Percentiles rank a stretch among this genome's conserved stretches.
phyloP scores from a whole-genome alignment of 2,888 invertebrate genomes.

The Phlogophora meticulosa region DNA sequence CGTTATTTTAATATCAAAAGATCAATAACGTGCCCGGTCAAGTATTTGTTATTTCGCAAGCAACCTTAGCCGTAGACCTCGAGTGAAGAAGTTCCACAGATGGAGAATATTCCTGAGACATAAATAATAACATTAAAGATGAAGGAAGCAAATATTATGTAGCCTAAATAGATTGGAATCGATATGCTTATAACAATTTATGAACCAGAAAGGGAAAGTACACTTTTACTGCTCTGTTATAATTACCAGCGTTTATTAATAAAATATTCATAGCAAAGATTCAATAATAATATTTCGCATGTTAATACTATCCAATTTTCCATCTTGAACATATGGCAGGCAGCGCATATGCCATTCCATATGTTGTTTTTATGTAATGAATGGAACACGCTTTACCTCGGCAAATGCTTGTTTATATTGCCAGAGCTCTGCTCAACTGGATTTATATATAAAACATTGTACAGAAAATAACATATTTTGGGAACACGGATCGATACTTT shows the following conservation, averaged over 20 bases:
- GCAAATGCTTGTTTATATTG: background rate
- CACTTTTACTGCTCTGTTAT: constrained; percentile 1
- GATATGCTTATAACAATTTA: constrained; percentile 13
- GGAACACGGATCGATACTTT: no score
- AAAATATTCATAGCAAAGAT: background rate
- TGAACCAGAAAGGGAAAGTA: constrained; percentile 12
- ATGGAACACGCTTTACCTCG: background rate
- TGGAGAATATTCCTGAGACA: background rate
- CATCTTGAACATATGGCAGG: background rate
- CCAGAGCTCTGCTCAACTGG: background rate
- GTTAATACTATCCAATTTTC: background rate
- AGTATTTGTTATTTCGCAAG: constrained; percentile 37
- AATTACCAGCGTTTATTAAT: constrained; percentile 17
- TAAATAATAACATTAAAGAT: background rate
- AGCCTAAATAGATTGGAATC: constrained; percentile 6
- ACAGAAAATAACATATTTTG: no score
- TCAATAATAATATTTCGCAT: constrained; percentile 1
- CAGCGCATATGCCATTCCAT: no score
- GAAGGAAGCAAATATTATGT: no score
- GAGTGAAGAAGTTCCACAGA: constrained; percentile 28
- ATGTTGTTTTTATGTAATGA: background rate
- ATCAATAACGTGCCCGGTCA: constrained; percentile 16
- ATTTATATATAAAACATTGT: no score
- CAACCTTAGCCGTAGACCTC: constrained; percentile 35
- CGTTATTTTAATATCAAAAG: constrained; percentile 13